Percentiles rank a stretch among this genome's conserved stretches.
phyloP scores from a whole-genome alignment of 2,797 vertebrate genomes.

The Coregonus ussuriensis region DNA sequence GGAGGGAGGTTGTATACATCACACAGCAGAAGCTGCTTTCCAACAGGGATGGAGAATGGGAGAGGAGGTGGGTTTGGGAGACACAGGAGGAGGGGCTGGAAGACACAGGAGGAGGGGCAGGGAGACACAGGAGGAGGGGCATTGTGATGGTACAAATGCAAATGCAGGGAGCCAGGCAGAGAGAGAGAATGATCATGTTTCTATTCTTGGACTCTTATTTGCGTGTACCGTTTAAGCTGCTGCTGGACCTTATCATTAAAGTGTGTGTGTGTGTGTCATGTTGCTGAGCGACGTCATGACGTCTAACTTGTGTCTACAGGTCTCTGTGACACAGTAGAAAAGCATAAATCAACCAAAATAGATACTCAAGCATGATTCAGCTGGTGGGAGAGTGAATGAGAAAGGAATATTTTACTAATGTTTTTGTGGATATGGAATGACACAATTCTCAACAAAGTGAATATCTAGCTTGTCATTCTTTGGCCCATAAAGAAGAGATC shows the following conservation, averaged over 20 bases:
- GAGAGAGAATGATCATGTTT: not conserved
- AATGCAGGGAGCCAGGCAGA: not conserved
- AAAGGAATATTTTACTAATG: too few species aligned
- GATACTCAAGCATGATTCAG: too few species aligned
- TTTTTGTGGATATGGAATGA: too few species aligned
- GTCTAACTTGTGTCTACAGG: not conserved
- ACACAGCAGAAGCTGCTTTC: not conserved
- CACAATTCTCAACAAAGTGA: too few species aligned
- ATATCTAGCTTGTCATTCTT: too few species aligned
- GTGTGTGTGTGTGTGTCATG: not conserved
- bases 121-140: not conserved
- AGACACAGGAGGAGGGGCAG: not conserved
- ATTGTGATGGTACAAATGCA: not conserved
- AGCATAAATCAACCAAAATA: too few species aligned
- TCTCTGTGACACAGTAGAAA: not conserved
- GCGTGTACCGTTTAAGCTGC: not conserved
- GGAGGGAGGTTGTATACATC: not conserved
- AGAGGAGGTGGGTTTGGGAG: not conserved
- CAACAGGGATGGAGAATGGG: not conserved
- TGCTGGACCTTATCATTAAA: not conserved
- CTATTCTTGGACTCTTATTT: not conserved
- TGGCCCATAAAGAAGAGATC: too few species aligned
- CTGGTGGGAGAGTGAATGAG: too few species aligned
- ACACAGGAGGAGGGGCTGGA: not conserved
- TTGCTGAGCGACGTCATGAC: not conserved